These are phyloP conservation scores for Ormia ochracea DNA, from an alignment of 2,888 invertebrate species.

Conservation along the genomic window DNA sequence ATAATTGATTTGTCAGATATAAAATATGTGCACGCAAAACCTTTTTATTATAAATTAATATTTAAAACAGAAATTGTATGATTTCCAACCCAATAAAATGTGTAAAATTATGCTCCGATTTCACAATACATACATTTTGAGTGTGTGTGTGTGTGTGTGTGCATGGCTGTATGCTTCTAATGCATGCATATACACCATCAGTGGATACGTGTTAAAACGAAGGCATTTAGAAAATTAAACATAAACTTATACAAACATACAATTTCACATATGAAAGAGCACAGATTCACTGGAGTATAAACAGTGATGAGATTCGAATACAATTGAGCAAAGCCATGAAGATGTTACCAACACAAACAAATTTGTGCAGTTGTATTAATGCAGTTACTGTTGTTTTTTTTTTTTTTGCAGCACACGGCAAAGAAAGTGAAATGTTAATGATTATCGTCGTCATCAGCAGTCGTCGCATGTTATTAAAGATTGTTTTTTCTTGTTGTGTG, in stretches of 20 bases:
- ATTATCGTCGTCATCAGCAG: constrained; percentile 32
- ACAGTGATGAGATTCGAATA: constrained; percentile 20
- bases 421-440: constrained; percentile 64
- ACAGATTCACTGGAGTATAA: constrained; percentile 20
- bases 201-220: constrained; percentile 19
- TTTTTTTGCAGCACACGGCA: constrained; percentile 33
- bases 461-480: constrained; percentile 47
- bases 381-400: neutral
- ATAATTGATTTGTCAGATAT: too few species aligned
- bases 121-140: neutral
- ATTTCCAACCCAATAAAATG: neutral
- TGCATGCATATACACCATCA: neutral
- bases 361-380: neutral
- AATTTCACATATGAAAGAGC: neutral
- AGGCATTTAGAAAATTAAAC: constrained; percentile 53
- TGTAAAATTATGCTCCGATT: neutral
- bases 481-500: neutral
- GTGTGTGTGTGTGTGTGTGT: neutral
- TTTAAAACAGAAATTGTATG: neutral
- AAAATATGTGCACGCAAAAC: neutral
- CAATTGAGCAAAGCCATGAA: constrained; percentile 26
- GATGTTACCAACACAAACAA: neutral
- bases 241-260: constrained; percentile 4
- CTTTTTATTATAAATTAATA: neutral
- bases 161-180: too few species aligned